These are phyloP conservation scores for Melieria omissa DNA, from an alignment of 2,888 invertebrate species.

Conservation along the genomic window DNA sequence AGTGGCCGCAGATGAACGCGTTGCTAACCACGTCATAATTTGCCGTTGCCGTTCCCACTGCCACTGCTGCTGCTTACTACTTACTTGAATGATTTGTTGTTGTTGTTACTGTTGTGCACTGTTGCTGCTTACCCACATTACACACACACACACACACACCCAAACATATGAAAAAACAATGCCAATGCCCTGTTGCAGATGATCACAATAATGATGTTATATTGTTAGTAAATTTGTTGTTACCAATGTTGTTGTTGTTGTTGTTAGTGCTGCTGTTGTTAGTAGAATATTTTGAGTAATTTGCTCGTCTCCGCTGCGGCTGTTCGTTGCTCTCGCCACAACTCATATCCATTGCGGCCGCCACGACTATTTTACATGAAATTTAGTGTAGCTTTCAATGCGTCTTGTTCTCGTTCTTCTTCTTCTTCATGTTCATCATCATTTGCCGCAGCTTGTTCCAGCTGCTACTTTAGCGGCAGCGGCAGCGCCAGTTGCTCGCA, in stretches of 20 bases:
- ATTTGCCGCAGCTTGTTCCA: constrained; percentile 1
- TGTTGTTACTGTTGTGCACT: neutral
- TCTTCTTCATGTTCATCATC: neutral
- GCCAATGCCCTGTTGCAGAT: constrained; percentile 25
- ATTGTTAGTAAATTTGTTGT: neutral
- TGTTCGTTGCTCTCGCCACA: neutral
- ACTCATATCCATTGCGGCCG: neutral
- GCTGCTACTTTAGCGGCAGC: neutral
- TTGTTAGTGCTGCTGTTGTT: neutral
- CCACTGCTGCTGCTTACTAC: constrained; percentile 4
- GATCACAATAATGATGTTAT: constrained; percentile 10
- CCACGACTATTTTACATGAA: no score
- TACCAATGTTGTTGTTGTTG: neutral
- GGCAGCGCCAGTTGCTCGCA: neutral
- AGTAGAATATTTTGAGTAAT: neutral
- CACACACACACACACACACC: no score
- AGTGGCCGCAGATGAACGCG: constrained; percentile 10
- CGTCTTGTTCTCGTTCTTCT: no score
- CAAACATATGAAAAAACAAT: neutral
- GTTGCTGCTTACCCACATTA: neutral
- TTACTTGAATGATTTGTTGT: neutral
- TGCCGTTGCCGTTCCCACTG: constrained; percentile 7
- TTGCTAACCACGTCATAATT: constrained; percentile 19
- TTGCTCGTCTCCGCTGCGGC: neutral
- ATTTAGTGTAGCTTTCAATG: no score